A percentile compares a stretch with the other conserved stretches of the same genome.
Evolutionary conservation across 2,113 vertebrate species (phyloP).

Genomic region (Pteronura brasiliensis): DNA sequence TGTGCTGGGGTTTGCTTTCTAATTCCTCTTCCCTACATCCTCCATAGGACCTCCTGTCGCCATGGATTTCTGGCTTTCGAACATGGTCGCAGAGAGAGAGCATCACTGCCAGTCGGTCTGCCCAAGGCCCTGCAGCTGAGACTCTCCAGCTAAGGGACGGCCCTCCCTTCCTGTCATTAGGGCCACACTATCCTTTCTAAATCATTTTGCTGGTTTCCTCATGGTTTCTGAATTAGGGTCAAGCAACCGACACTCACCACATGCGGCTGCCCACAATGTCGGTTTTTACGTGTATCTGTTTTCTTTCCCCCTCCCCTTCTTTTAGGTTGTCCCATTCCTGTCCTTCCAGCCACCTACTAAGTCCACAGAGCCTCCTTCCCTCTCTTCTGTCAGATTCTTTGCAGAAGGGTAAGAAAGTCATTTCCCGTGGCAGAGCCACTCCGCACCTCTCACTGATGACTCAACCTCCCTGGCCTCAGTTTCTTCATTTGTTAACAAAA

Average conservation of each 20-base stretch:
- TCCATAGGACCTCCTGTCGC: neutral
- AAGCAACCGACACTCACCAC: neutral
- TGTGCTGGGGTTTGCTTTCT: neutral
- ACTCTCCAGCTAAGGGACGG: neutral
- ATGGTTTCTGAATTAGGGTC: neutral
- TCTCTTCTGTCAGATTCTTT: neutral
- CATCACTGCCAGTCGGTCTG: neutral
- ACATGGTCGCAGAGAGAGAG: rapidly evolving
- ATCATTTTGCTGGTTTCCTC: conserved; percentile 8
- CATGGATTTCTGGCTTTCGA: neutral
- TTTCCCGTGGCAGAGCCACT: neutral
- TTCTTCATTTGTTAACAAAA: neutral
- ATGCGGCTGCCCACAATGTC: neutral
- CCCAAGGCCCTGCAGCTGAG: neutral
- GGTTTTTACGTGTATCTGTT: rapidly evolving
- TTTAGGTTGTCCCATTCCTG: neutral
- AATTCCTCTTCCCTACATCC: neutral
- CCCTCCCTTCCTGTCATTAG: neutral
- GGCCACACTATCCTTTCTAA: neutral
- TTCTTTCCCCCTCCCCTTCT: neutral
- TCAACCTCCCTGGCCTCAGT: neutral
- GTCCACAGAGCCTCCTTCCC: neutral
- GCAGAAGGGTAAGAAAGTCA: neutral
- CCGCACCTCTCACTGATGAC: neutral
- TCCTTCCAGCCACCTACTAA: neutral